Evolutionary conservation across 2,113 vertebrate genomes (phyloP), one percentile per base, ranked within the genome.

Genomic region (Mastomys natalensis): DNA sequence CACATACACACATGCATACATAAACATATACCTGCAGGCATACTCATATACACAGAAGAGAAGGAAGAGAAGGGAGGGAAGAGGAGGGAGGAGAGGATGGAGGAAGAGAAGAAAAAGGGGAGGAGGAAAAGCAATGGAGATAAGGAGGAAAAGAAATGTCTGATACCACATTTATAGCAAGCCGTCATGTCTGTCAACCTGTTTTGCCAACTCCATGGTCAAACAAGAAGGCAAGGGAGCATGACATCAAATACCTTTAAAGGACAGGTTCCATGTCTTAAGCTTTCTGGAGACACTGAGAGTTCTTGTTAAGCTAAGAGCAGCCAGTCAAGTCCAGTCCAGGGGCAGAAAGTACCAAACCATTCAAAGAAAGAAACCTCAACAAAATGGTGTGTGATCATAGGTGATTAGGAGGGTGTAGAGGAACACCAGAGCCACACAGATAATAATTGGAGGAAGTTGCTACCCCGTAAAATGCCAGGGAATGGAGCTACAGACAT

Each of bases 121-220:
- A 60, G 80, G 1, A 81, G 21, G 51, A 81, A 55, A 24, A 34
- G 37, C n/a, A 24, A n/a, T 26, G 16, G 26, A 40, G 8, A 85
- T 24, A 17, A 45, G 4, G 40, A 11, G 16, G 60, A 34, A 16
- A 51, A 34, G 60, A 70, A 70, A n/a, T 53, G 2, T 84, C 78
- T 64, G 74, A 48, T 37, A 86, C 15, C 70, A 80, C 62, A 13
- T 72, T 84, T 85, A 21, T 60, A 85, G 37, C 85, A 90, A 51
- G 64, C 90, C 58, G 77, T 92, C 77, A 68, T 82, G 81, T 94
- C 3, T 45, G 51, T 95, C 95, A 94, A 92, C 76, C 76, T 93
- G 94, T 95, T 95, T 89, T 90, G 72, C 93, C 94, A 93, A 40
- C 66, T 93, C 81, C 40, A 77, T 26, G 58, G 72, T 92, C 90